These are phyloP conservation scores for Neoseiulus cucumeris DNA, from an alignment of 1,140 invertebrate genomes.

Conservation along the genomic window DNA sequence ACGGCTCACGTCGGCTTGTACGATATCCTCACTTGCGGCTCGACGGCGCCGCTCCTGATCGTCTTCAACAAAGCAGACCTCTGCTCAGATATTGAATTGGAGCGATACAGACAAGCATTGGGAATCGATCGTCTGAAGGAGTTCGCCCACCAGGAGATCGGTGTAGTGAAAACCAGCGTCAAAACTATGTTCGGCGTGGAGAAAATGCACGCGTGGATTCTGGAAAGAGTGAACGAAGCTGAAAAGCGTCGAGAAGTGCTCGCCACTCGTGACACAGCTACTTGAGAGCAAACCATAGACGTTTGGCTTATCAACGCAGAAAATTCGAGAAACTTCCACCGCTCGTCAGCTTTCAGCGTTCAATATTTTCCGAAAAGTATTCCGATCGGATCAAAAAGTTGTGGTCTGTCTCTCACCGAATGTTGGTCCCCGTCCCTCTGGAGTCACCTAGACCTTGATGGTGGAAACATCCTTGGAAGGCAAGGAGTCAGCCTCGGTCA, in stretches of 20 bases:
- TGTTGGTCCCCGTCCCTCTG: too few relatives aligned
- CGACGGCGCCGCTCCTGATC: not conserved
- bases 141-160: not conserved
- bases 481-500: too few relatives aligned
- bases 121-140: not conserved
- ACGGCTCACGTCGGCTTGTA: not conserved
- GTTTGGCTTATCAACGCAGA: too few relatives aligned
- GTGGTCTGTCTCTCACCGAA: too few relatives aligned
- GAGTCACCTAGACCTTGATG: too few relatives aligned
- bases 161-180: not conserved
- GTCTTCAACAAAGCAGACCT: constrained; percentile 3
- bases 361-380: too few relatives aligned
- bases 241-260: not conserved
- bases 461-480: too few relatives aligned
- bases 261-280: not conserved
- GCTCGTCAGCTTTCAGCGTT: too few relatives aligned
- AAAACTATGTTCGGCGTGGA: constrained; percentile 6
- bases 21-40: not conserved
- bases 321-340: too few relatives aligned
- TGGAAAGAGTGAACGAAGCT: not conserved
- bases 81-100: not conserved
- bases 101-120: not conserved
- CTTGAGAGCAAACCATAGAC: not conserved
- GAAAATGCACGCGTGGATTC: not conserved
- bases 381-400: too few relatives aligned